Base-by-base conservation (phyloP, 1,140 invertebrate genomes). In the Leptinotarsa texana region DNA sequence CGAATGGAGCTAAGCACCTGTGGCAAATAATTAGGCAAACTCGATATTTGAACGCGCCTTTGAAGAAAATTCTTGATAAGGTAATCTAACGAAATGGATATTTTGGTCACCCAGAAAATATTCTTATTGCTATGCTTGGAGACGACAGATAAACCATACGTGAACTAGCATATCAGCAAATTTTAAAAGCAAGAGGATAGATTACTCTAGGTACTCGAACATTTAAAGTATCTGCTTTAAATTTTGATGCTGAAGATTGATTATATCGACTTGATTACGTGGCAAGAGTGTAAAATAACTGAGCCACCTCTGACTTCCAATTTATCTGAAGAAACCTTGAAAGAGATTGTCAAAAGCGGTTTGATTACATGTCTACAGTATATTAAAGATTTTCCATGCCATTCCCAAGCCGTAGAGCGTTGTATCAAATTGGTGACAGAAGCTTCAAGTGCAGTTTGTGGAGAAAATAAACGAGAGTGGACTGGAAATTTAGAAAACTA, bases 201-300 rank as follows among this genome's bases (percentile, higher is more conserved):
- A n/a, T 21, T 21, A 21, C 21, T 21, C 21, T 21, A 21, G 21
- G 21, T 0, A 21, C 1, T 21, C 21, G 21, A 21, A 21, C 21
- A 21, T 21, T 21, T 21, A 21, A 21, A 21, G 21, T 21, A 1
- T 1, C 21, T 21, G 21, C 21, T 21, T 21, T 21, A 21, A 21
- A 21, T 21, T 21, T 21, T 1, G 21, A 21, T 21, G 21, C 21
- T 21, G 21, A 21, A 21, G 21, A 21, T 1, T 21, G n/a, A n/a
- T n/a, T n/a, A 21, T 21, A 21, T 1, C 21, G 21, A 21, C 21
- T 21, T 21, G 21, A 75, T 77, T 33, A 67, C 18, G 15, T 78
- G 77, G 73, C 75, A 68, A 77, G 75, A 76, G 1, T 77, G 18
- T 21, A 61, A 67, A 6, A 70, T 77, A 33, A 68, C 75, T 15